Evolutionary conservation across 2,797 vertebrate genomes (phyloP).

Genomic region (Myotis pilosus): DNA sequence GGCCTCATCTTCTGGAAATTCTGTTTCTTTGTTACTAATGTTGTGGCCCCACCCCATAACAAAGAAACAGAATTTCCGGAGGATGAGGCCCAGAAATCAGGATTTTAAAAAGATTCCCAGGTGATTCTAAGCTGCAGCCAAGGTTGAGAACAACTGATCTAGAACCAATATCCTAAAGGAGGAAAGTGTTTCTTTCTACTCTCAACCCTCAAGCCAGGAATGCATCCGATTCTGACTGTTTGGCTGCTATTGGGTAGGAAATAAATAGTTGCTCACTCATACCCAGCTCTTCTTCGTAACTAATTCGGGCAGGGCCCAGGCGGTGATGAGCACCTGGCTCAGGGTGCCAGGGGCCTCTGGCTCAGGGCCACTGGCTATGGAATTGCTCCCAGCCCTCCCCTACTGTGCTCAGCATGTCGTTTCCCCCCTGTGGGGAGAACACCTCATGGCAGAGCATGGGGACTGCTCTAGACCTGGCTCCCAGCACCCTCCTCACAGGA

Average conservation of each 20-base stretch:
- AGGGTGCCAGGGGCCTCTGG: fast-evolving
- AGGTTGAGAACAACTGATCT: background rate
- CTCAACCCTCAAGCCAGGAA: background rate
- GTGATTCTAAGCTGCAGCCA: too few species aligned
- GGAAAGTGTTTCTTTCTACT: background rate
- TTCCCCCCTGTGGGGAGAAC: background rate
- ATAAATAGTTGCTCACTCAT: background rate
- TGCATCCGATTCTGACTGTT: background rate
- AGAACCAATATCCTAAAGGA: background rate
- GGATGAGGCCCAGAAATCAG: too few species aligned
- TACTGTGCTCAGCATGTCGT: too few species aligned
- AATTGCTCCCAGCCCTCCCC: background rate
- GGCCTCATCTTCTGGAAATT: too few species aligned
- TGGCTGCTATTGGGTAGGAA: background rate
- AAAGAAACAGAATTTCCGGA: too few species aligned
- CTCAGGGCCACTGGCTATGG: fast-evolving
- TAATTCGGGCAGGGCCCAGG: background rate
- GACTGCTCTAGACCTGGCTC: background rate
- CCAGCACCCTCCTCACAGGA: background rate
- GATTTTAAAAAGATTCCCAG: too few species aligned
- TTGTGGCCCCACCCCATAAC: too few species aligned
- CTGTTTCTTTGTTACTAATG: too few species aligned
- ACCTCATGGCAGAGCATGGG: background rate
- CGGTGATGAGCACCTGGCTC: too few species aligned
- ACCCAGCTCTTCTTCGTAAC: background rate